A percentile compares a stretch with the other conserved stretches of the same genome.
phyloP scores from a whole-genome alignment of 1,140 invertebrate genomes.

The Chrysomallon squamiferum region DNA sequence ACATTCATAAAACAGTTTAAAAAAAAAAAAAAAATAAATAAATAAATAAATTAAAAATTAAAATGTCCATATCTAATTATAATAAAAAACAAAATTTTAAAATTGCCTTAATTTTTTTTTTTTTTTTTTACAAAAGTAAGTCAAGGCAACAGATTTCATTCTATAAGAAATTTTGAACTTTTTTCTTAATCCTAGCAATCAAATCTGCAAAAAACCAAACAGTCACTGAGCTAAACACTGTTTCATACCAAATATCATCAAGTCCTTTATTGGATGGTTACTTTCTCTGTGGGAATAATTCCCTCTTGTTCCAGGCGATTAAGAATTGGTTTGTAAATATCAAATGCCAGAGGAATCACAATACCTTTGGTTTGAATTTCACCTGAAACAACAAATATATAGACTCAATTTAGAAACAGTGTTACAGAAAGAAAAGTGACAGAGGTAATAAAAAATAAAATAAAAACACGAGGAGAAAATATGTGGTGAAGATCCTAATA shows the following conservation, averaged over 20 bases:
- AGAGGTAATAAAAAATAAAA: not conserved
- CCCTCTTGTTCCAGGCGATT: conserved; percentile 85
- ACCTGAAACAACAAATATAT: conserved; percentile 68
- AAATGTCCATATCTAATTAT: too few species aligned
- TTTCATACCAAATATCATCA: not conserved
- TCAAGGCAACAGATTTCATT: too few species aligned
- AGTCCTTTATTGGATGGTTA: conserved; percentile 10
- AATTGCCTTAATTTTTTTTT: too few species aligned
- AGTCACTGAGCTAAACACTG: not conserved
- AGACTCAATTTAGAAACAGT: not conserved
- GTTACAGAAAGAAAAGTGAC: not conserved
- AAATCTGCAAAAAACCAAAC: too few species aligned
- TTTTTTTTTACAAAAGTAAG: too few species aligned
- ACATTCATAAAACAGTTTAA: too few species aligned
- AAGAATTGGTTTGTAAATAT: conserved; percentile 91
- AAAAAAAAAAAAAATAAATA: too few species aligned
- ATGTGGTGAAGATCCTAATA: not conserved
- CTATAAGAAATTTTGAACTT: too few species aligned
- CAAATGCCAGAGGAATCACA: conserved; percentile 84
- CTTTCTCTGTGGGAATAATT: conserved; percentile 70
- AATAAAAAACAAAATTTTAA: too few species aligned
- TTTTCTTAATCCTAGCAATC: too few species aligned
- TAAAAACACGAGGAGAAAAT: too few species aligned
- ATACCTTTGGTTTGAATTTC: conserved; percentile 96
- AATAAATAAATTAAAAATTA: too few species aligned